Evolutionary conservation across 2,113 vertebrate species (phyloP).

Genomic region (Hippocampus barbouri): DNA sequence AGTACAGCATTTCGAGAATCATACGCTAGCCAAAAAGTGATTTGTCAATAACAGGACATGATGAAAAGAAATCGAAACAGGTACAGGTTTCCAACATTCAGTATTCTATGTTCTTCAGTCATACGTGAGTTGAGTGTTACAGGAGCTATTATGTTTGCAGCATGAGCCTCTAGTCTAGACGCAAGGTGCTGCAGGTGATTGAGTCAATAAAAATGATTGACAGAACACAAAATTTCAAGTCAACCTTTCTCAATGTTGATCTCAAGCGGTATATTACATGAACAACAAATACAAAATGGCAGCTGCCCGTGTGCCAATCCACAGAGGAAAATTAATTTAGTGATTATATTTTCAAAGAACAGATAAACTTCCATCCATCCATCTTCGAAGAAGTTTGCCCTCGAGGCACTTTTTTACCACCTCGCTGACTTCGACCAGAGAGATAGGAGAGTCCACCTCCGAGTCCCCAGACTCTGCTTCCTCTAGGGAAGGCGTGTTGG

Average conservation of each 20-base stretch:
- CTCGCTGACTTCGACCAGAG: no score
- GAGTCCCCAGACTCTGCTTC: no score
- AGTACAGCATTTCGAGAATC: not conserved
- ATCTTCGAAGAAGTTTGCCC: no score
- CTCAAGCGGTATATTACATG: not conserved
- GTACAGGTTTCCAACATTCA: not conserved
- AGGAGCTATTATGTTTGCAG: constrained; percentile 21
- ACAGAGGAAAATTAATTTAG: not conserved
- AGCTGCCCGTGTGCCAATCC: not conserved
- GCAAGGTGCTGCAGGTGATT: not conserved
- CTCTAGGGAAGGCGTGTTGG: no score
- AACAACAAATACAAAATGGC: not conserved
- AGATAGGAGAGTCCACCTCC: no score
- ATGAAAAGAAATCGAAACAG: not conserved
- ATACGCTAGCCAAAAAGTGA: no score
- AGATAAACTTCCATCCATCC: no score
- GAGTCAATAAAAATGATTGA: not conserved
- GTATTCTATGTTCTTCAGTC: not conserved
- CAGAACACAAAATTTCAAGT: not conserved
- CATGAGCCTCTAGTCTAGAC: not conserved
- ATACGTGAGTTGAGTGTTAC: constrained; percentile 17
- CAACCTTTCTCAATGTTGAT: not conserved
- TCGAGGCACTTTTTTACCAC: no score
- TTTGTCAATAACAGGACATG: not conserved
- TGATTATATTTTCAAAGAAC: not conserved